These are phyloP conservation scores for Norana najaformis DNA, from an alignment of 2,888 invertebrate species.

Conservation along the genomic window DNA sequence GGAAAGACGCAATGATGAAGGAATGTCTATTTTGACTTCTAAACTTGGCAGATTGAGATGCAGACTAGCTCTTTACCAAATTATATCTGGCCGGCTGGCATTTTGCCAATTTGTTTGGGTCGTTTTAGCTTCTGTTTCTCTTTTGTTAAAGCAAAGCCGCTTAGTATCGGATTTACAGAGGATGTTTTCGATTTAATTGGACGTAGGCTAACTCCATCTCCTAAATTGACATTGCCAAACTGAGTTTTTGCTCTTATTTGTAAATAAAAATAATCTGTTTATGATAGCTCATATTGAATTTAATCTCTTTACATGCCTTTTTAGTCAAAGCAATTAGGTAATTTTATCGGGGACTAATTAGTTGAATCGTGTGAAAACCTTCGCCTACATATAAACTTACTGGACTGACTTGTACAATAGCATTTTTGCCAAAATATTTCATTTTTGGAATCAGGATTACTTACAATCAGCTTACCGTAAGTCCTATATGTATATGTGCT, in stretches of 20 bases:
- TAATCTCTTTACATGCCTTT: not conserved
- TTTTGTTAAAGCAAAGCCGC: not conserved
- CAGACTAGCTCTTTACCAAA: not conserved
- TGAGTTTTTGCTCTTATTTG: not conserved
- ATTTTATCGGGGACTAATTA: not conserved
- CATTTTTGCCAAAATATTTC: too few relatives aligned
- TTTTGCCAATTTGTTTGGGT: not conserved
- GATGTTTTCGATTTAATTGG: too few relatives aligned
- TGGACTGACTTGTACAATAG: too few relatives aligned
- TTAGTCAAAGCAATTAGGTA: not conserved
- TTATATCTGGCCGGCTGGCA: not conserved
- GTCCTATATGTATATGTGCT: too few relatives aligned
- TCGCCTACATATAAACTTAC: too few relatives aligned
- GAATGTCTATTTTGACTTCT: not conserved
- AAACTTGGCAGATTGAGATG: not conserved
- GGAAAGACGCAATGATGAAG: not conserved
- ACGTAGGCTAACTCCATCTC: not conserved
- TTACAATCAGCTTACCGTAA: too few relatives aligned
- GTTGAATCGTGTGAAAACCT: too few relatives aligned
- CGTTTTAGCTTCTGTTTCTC: not conserved
- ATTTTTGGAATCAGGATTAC: too few relatives aligned
- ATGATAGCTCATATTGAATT: not conserved
- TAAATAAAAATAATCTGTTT: not conserved
- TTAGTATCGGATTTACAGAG: too few relatives aligned
- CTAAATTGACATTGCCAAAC: not conserved